Evolutionary conservation across 2,888 invertebrate genomes (phyloP).

Genomic region (Morpho achilles): DNA sequence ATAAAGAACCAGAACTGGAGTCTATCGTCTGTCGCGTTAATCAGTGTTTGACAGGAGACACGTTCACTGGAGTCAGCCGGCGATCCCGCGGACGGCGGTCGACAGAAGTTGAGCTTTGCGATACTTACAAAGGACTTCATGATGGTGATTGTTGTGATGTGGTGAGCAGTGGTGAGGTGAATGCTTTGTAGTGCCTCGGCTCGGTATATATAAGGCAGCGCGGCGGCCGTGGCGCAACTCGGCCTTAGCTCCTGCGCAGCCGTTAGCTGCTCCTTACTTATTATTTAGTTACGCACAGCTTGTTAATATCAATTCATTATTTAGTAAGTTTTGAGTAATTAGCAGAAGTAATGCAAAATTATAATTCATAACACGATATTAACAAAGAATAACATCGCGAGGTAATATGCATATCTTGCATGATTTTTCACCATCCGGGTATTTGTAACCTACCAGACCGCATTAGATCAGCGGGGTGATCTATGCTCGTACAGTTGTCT

Average conservation of each 20-base stretch:
- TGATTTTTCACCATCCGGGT: too few relatives aligned
- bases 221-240: constrained; percentile 28
- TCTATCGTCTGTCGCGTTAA: too few relatives aligned
- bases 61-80: too few relatives aligned
- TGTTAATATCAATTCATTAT: neutral
- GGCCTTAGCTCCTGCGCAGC: constrained; percentile 22
- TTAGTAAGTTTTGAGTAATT: neutral
- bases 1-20: too few relatives aligned
- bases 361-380: too few relatives aligned
- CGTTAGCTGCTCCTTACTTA: constrained; percentile 6
- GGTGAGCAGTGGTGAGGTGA: constrained; percentile 2
- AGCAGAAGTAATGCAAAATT: neutral
- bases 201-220: constrained; percentile 21
- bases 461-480: too few relatives aligned
- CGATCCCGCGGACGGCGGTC: too few relatives aligned
- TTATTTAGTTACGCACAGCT: constrained; percentile 2
- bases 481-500: too few relatives aligned
- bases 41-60: too few relatives aligned
- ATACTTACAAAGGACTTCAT: constrained; percentile 36
- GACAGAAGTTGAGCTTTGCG: neutral
- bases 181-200: constrained; percentile 1
- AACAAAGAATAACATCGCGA: too few relatives aligned
- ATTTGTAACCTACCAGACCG: too few relatives aligned
- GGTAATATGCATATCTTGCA: too few relatives aligned
- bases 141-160: constrained; percentile 4